These are phyloP conservation scores for Dryococelus australis DNA, from an alignment of 2,888 invertebrate genomes.

Conservation along the genomic window DNA sequence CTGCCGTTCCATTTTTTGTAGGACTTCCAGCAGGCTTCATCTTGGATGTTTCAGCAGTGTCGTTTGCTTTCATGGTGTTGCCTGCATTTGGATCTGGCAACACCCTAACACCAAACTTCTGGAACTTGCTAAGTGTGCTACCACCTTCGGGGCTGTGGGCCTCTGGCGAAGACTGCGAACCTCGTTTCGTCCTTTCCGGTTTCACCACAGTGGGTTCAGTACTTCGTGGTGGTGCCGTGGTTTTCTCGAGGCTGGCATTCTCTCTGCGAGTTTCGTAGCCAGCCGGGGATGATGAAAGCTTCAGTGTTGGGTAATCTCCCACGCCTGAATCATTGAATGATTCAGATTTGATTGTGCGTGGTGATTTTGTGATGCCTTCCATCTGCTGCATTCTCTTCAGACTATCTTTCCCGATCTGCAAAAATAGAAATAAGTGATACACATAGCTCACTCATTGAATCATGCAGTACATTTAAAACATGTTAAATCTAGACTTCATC, in stretches of 20 bases:
- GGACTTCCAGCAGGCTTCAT: background rate
- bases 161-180: conserved; percentile 33
- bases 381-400: conserved; percentile 43
- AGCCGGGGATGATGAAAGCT: conserved; percentile 52
- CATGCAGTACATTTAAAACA: background rate
- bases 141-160: conserved; percentile 54
- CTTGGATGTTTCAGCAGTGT: background rate
- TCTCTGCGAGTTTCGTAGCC: conserved; percentile 50
- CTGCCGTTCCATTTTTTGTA: conserved; percentile 34
- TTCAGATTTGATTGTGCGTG: conserved; percentile 17
- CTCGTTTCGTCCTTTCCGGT: conserved; percentile 38
- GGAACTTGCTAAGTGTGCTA: conserved; percentile 63
- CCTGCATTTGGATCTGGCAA: conserved; percentile 48
- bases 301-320: conserved; percentile 59
- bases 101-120: conserved; percentile 59
- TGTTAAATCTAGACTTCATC: too few relatives aligned
- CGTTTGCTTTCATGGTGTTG: background rate
- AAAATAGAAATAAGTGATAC: conserved; percentile 31
- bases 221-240: conserved; percentile 36
- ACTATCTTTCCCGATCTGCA: conserved; percentile 47
- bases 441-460: background rate
- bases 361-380: conserved; percentile 33
- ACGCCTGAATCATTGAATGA: conserved; percentile 31
- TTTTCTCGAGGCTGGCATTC: conserved; percentile 49
- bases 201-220: conserved; percentile 40